These are phyloP conservation scores for Dyspetes luteomarginatus DNA, from an alignment of 2,888 invertebrate species.

Conservation along the genomic window DNA sequence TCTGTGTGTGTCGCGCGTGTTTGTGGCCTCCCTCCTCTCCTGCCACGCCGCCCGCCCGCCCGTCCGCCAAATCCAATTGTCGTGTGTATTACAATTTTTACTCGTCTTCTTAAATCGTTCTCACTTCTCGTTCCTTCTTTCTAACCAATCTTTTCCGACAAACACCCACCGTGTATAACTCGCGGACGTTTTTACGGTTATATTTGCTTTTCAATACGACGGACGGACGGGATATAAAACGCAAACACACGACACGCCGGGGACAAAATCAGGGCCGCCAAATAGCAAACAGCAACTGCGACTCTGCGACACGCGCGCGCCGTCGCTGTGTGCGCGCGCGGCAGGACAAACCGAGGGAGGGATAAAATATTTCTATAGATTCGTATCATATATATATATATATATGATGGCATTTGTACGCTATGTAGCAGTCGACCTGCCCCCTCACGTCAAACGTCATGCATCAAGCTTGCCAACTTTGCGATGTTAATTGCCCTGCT, in stretches of 20 bases:
- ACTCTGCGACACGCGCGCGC: slow-evolving; percentile 31
- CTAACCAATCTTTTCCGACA: background rate
- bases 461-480: slow-evolving; percentile 13
- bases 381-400: background rate
- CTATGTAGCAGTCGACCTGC: background rate
- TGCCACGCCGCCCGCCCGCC: slow-evolving; percentile 25
- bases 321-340: background rate
- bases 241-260: slow-evolving; percentile 18
- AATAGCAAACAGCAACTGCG: background rate
- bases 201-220: slow-evolving; percentile 17
- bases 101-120: background rate
- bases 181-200: slow-evolving; percentile 2
- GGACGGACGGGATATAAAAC: slow-evolving; percentile 23
- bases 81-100: background rate
- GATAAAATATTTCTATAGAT: background rate
- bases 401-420: background rate
- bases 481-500: background rate
- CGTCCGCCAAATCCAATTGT: slow-evolving; percentile 49
- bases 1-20: slow-evolving; percentile 15
- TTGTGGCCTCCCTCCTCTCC: background rate
- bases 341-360: background rate
- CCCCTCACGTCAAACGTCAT: background rate
- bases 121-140: background rate
- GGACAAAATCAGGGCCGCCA: slow-evolving; percentile 47
- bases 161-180: slow-evolving; percentile 8